Base-by-base conservation (phyloP, 2,797 vertebrate species). In the Amniataba percoides region DNA sequence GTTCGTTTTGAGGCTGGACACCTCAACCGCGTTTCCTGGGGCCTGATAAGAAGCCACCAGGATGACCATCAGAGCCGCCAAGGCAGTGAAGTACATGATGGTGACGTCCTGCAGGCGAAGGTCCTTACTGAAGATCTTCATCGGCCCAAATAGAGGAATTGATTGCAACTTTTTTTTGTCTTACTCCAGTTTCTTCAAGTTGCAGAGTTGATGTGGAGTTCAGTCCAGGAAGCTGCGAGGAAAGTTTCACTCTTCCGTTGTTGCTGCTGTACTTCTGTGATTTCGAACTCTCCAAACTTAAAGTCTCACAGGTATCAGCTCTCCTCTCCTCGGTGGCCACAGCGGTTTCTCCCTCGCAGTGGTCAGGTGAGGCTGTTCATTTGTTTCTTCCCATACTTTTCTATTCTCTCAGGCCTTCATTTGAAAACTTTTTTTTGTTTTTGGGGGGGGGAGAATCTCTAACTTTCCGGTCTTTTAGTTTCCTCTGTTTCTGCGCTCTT, bases 11-110 rank as follows among this genome's bases (percentile, higher is more conserved):
- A 0, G 95, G 94, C 36, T 96, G 95, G 77, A 96, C 85, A 59
- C 87, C 87, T 68, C 95, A 59, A 77, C 52, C 76, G 88, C 95
- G 91, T 25, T 95, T 92, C 42, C 75, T 85, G 88, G 91, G 1
- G 0, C 94, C 80, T 98, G 97, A 83, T 98, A 96, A 0, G 96
- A 96, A 2, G 96, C 97, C 93, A 99, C 96, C 75, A 99, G 73
- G 83, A 99, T 96, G 80, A 97, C 95, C 91, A 98, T 92, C 25
- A 99, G 94, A 9, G 96, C 85, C 14, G 95, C 95, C 43, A 99
- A 83, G 4, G 94, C 88, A 0, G 96, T 97, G 88, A 97, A 91
- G 49, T 99, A 99, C 95, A 99, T 95, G 89, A 97, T 93, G 2
- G 95, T 96, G 10, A 95, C 82, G 58, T 98, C 97, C 6, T 97